Evolutionary conservation across 2,888 invertebrate genomes (phyloP), one percentile per base, ranked within the genome.

Genomic region (Adelognathus sp.): DNA sequence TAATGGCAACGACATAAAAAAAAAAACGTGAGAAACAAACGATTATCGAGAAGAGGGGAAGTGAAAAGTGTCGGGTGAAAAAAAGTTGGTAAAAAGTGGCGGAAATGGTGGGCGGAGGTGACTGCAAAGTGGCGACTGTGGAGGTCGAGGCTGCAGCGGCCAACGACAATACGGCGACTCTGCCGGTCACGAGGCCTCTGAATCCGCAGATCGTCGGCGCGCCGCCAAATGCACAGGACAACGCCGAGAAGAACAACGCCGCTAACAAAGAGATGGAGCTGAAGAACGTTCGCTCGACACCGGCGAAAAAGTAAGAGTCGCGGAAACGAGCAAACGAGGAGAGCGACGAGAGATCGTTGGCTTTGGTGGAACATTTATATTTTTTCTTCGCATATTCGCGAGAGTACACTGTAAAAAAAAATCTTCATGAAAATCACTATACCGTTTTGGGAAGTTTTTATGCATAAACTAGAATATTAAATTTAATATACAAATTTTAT

Each of bases 81-180:
- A 33, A 31, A 61, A 29, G 33, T 18, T 21, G 33, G 29, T 44
- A 44, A 50, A 16, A 24, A 33, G 9, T 41, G n/a, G 14, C 29
- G 44, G 74, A 76, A 73, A 94, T 94, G 94, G 93, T 94, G 86
- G 95, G 94, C 91, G 95, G 95, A 90, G 93, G 94, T 90, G 96
- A 97, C 93, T 95, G 97, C 92, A 97, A 97, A 94, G 96, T 97
- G 92, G 96, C 97, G 86, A 97, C 97, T 77, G 97, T 97, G 87
- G 97, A 97, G 92, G 94, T 96, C 88, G 97, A 97, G 92, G 94
- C 96, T 84, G 95, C 96, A 86, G 92, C 92, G 64, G 89, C 90
- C 29, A 90, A 91, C 83, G 96, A 97, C 94, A 97, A 97, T 91
- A 97, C 97, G 95, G 97, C 97, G 92, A 97, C 97, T 50, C 94